These are phyloP conservation scores for Micrasema minimum DNA, from an alignment of 1,140 invertebrate genomes.

Conservation along the genomic window DNA sequence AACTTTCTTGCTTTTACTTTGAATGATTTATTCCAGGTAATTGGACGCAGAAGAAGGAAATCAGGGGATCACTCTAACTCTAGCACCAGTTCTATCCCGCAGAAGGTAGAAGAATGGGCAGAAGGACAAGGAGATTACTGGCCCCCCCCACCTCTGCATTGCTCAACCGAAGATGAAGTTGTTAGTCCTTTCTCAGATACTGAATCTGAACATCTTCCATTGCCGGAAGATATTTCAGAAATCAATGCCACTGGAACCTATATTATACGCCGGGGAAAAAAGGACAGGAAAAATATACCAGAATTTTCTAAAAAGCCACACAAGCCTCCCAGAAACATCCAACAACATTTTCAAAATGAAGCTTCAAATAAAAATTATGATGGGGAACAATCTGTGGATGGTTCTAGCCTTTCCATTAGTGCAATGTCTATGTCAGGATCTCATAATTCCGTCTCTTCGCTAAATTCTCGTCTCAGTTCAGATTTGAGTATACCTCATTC, in stretches of 20 bases:
- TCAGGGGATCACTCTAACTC: constrained; percentile 69
- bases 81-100: constrained; percentile 71
- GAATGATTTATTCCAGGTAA: constrained; percentile 67
- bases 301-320: constrained; percentile 61
- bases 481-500: constrained; percentile 69
- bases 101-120: constrained; percentile 60
- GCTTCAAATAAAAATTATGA: constrained; percentile 50
- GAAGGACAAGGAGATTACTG: constrained; percentile 68
- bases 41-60: constrained; percentile 69
- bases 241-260: constrained; percentile 76
- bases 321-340: constrained; percentile 48
- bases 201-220: constrained; percentile 67
- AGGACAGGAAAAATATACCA: constrained; percentile 64
- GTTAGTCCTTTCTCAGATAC: constrained; percentile 75
- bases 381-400: constrained; percentile 64
- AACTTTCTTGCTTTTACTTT: no score
- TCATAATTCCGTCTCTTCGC: constrained; percentile 66
- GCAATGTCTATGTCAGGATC: constrained; percentile 59
- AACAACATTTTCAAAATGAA: constrained; percentile 51
- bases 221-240: constrained; percentile 66
- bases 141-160: constrained; percentile 70
- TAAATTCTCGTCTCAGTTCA: constrained; percentile 70
- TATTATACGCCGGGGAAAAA: constrained; percentile 74
- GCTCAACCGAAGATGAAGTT: constrained; percentile 73
- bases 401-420: constrained; percentile 65